A percentile compares a stretch with the other conserved stretches of the same genome.
phyloP scores from a whole-genome alignment of 2,888 invertebrate species.

The Tuta absoluta region DNA sequence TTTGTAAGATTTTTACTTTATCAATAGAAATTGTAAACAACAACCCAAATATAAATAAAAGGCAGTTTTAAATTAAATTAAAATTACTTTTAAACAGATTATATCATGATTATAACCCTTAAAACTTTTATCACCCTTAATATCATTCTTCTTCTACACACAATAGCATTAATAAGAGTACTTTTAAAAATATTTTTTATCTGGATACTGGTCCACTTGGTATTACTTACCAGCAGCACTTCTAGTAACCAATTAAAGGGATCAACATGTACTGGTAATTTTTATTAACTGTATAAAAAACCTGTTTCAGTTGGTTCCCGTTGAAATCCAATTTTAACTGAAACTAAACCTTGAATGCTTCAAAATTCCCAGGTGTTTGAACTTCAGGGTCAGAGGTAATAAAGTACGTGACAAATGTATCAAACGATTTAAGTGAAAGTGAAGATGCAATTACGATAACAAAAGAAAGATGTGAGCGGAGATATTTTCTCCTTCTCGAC shows the following conservation, averaged over 20 bases:
- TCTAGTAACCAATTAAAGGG: too few species aligned
- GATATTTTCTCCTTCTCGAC: neutral
- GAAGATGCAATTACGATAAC: slow-evolving; percentile 22
- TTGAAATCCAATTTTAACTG: neutral
- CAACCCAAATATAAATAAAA: neutral
- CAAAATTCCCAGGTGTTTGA: neutral
- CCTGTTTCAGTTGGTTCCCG: too few species aligned
- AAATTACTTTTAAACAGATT: neutral
- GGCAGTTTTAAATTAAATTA: neutral
- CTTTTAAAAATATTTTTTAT: too few species aligned
- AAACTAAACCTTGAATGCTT: neutral
- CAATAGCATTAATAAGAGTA: too few species aligned
- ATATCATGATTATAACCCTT: too few species aligned
- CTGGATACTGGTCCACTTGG: too few species aligned
- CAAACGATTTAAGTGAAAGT: slow-evolving; percentile 18
- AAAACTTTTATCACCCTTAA: too few species aligned
- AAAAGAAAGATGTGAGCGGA: slow-evolving; percentile 1
- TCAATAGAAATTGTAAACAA: neutral
- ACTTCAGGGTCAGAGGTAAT: slow-evolving; percentile 24
- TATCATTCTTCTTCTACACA: too few species aligned
- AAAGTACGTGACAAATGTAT: slow-evolving; percentile 17
- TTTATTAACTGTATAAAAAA: too few species aligned
- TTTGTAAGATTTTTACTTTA: neutral
- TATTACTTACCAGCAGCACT: too few species aligned
- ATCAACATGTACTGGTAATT: too few species aligned